A percentile compares a stretch with the other conserved stretches of the same genome.
Conservation (phyloP, 2,888 invertebrate species). For the Callimorpha dominula region DNA sequence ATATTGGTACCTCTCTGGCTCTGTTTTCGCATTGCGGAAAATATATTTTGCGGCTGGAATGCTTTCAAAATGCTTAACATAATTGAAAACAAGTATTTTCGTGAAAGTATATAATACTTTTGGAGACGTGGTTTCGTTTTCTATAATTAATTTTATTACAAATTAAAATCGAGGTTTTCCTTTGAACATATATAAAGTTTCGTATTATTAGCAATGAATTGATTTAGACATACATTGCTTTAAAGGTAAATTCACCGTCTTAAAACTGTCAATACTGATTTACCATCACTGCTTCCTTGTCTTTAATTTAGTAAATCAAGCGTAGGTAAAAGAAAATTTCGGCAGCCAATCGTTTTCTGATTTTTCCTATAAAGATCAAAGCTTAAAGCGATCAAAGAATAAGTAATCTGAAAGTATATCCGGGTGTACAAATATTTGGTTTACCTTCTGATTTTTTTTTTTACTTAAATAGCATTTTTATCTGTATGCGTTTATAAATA, state of each 20-base stretch:
- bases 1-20: too few species aligned
- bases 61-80: too few species aligned
- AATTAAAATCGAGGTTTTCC: not conserved
- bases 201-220: not conserved
- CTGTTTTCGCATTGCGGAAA: too few species aligned
- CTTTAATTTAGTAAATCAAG: not conserved
- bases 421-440: not conserved
- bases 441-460: not conserved
- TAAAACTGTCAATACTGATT: not conserved
- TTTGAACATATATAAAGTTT: not conserved
- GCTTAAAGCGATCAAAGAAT: not conserved
- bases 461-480: not conserved
- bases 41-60: too few species aligned
- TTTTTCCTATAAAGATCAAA: constrained; percentile 4
- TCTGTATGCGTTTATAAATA: not conserved
- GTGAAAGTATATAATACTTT: too few species aligned
- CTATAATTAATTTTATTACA: too few species aligned
- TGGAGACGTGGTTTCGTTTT: too few species aligned
- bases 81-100: too few species aligned
- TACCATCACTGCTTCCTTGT: not conserved
- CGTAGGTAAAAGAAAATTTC: not conserved
- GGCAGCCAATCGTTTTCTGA: not conserved
- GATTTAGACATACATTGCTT: not conserved
- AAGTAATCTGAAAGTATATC: constrained; percentile 1
- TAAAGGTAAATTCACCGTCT: not conserved